Evolutionary conservation across 2,797 vertebrate genomes (phyloP).

Genomic region (Sphaeramia orbicularis): DNA sequence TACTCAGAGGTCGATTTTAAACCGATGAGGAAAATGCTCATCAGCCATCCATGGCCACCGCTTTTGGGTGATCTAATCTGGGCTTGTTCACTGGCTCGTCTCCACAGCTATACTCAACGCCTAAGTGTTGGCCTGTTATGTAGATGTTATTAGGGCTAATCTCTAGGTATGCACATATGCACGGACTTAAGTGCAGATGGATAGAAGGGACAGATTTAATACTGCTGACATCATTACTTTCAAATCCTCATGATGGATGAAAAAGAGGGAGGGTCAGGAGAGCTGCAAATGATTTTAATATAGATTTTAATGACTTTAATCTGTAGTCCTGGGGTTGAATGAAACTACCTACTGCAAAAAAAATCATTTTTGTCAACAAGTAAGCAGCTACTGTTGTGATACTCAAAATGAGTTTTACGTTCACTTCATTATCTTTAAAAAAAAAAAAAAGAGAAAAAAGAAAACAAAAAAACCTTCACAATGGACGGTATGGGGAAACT

Average conservation of each 20-base stretch:
- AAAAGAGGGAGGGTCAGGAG: neutral
- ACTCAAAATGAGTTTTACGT: conserved; percentile 19
- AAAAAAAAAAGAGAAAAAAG: neutral
- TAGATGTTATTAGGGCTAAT: conserved; percentile 73
- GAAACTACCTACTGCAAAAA: conserved; percentile 2
- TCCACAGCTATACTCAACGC: conserved; percentile 50
- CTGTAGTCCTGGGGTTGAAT: conserved; percentile 1
- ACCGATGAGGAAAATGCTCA: conserved; percentile 53
- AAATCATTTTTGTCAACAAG: conserved; percentile 24
- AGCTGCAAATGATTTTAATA: neutral
- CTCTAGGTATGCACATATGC: conserved; percentile 72
- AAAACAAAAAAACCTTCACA: conserved; percentile 19
- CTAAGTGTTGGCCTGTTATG: conserved; percentile 45
- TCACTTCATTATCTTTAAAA: conserved; percentile 33
- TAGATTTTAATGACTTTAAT: conserved; percentile 15
- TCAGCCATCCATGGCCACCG: conserved; percentile 47
- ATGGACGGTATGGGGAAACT: conserved; percentile 26
- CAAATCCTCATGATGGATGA: conserved; percentile 44
- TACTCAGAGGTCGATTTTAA: conserved; percentile 47
- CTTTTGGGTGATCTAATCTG: conserved; percentile 64
- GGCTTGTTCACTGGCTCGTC: conserved; percentile 52
- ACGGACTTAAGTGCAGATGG: conserved; percentile 64
- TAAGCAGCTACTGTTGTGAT: neutral
- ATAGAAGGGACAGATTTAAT: conserved; percentile 67
- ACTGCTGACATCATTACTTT: conserved; percentile 71